Percentiles rank a stretch among this genome's conserved stretches.
These are phyloP conservation scores for Oscheius sp. DNA, from an alignment of 2,888 invertebrate species.

Conservation along the genomic window DNA sequence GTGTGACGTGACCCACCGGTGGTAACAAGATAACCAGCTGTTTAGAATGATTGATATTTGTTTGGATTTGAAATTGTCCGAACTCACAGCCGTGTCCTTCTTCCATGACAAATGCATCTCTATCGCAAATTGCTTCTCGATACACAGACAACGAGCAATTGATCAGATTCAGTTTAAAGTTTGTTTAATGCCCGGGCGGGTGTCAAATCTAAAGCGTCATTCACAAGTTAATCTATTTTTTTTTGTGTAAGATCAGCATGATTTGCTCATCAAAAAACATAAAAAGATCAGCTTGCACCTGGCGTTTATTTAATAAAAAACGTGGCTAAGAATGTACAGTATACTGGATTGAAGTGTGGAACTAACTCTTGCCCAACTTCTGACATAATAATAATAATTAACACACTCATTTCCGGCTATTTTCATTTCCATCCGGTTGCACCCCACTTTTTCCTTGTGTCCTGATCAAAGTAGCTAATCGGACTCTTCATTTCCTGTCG, in stretches of 20 bases:
- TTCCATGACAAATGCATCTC: conserved; percentile 33
- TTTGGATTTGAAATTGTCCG: too few relatives aligned
- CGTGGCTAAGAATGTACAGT: not conserved
- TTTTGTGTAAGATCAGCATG: conserved; percentile 9
- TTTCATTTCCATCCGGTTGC: too few relatives aligned
- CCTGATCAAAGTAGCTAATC: conserved; percentile 11
- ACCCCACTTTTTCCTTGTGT: too few relatives aligned
- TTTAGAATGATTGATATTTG: not conserved
- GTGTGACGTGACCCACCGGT: not conserved
- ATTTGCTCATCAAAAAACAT: not conserved
- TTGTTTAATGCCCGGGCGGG: conserved; percentile 35
- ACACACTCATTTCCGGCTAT: too few relatives aligned
- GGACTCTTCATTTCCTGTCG: conserved; percentile 29
- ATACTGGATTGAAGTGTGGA: not conserved
- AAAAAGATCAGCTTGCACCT: not conserved
- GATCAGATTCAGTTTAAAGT: conserved; percentile 38
- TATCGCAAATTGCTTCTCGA: conserved; percentile 33
- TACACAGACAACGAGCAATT: conserved; percentile 33
- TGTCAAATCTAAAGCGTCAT: conserved; percentile 36
- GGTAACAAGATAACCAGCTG: conserved; percentile 16
- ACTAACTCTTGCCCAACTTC: not conserved
- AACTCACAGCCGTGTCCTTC: conserved; percentile 12
- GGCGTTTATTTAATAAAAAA: not conserved
- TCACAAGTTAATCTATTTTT: conserved; percentile 23
- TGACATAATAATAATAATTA: not conserved